Percentiles rank a stretch among this genome's conserved stretches.
Evolutionary conservation across 2,888 invertebrate species (phyloP).

Genomic region (Zaprionus obscuricornis): DNA sequence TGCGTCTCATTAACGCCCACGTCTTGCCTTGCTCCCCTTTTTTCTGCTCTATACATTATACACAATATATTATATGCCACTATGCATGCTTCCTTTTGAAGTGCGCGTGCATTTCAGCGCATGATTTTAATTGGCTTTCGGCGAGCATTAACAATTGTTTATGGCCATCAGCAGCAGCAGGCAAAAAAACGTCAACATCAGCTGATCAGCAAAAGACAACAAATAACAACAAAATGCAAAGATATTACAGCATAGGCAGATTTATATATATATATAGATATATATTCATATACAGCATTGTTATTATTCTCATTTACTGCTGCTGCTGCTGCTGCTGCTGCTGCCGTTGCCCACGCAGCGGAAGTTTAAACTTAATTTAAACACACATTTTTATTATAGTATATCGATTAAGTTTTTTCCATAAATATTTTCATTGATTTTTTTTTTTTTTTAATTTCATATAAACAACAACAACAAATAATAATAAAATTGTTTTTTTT

Average conservation of each 20-base stretch:
- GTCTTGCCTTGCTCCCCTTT: constrained; percentile 5
- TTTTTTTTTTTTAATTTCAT: background rate
- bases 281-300: background rate
- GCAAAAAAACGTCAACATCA: no score
- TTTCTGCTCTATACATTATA: background rate
- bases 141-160: constrained; percentile 62
- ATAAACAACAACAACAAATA: no score
- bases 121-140: constrained; percentile 70
- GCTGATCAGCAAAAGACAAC: constrained; percentile 41
- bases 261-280: constrained; percentile 7
- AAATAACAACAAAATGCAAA: no score
- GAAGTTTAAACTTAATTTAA: constrained; percentile 25
- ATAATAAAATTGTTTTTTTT: no score
- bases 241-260: constrained; percentile 13
- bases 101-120: constrained; percentile 64
- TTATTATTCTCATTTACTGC: no score
- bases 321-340: no score
- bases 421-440: no score
- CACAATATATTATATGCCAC: no score
- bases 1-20: no score
- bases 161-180: no score
- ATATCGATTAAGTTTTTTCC: no score
- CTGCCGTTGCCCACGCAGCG: constrained; percentile 21
- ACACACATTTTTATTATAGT: background rate
- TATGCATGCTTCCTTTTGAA: constrained; percentile 46